Evolutionary conservation across 53 echinoderm and acorn worm genomes (phyloP), one percentile per base, ranked within the genome.

Genomic region (Echinometra lucunter): DNA sequence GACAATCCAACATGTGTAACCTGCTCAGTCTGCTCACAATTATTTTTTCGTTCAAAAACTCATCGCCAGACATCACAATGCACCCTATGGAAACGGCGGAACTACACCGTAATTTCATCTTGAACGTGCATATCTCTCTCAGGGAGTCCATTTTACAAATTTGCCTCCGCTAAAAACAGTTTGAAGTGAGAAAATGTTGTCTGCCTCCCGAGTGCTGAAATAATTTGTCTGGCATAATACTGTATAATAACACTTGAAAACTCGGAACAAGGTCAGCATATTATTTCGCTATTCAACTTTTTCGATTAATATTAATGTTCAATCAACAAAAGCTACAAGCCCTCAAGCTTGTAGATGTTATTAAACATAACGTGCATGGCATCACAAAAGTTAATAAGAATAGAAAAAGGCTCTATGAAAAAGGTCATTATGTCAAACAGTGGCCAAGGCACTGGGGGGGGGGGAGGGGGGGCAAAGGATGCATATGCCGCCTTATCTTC

Each of bases 171-270:
- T 83, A 45, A n/a, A 45, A 47, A 83, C 47, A 83, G 83, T 83
- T 83, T 47, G 28, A 47, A 47, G 47, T n/a, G 6, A 47, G 2
- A 83, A n/a, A 83, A 45, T 45, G 47, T n/a, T 83, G 45, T 47
- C 1, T 83, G 83, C 45, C 80, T 83, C 47, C 27, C 47, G 15
- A 47, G 83, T 83, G 83, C 27, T 83, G 83, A 83, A 47, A 83
- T 83, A 83, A 27, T 83, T 83, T 83, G 83, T 45, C 83, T 83
- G 45, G 83, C 47, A 83, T 83, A 83, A 83, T 83, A 83, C 45
- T 83, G n/a, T 47, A 27, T 83, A 45, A 83, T 47, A 83, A 83
- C 83, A 83, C 25, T 83, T 47, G n/a, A 83, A 45, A 58, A 58
- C 58, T 2, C 58, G 17, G 4, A 58, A 58, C 58, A 58, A 58